phyloP scores from a whole-genome alignment of 64 coral and sea anemone genomes.

The Porites lutea region DNA sequence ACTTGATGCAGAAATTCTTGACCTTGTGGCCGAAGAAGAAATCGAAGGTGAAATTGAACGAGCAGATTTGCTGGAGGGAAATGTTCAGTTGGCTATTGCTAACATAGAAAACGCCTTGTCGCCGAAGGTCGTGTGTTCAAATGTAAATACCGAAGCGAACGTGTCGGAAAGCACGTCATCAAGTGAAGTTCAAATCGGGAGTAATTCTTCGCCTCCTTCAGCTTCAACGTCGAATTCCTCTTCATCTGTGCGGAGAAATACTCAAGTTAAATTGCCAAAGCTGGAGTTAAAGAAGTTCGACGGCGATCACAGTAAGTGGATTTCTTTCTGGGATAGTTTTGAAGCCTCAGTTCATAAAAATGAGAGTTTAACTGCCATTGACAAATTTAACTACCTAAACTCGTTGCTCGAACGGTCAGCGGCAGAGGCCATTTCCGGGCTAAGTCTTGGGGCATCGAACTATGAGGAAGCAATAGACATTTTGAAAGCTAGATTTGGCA shows the following conservation, averaged over 20 bases:
- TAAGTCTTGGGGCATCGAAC: slow-evolving; percentile 26
- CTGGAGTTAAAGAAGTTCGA: slow-evolving; percentile 42
- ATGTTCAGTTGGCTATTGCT: background rate
- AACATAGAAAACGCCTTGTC: background rate
- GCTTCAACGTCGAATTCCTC: background rate
- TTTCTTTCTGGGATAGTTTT: slow-evolving; percentile 74
- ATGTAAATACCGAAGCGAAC: background rate
- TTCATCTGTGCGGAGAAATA: background rate
- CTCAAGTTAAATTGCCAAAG: slow-evolving; percentile 66
- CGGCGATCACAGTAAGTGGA: slow-evolving; percentile 62
- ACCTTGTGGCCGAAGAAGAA: background rate
- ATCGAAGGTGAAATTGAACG: slow-evolving; percentile 31
- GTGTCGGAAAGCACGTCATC: background rate
- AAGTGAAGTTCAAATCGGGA: background rate
- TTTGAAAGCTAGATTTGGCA: slow-evolving; percentile 52
- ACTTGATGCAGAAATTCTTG: too few relatives aligned
- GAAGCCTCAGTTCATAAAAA: slow-evolving; percentile 67
- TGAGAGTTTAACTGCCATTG: slow-evolving; percentile 27
- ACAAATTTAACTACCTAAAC: slow-evolving; percentile 76
- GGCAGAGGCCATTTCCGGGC: slow-evolving; percentile 51
- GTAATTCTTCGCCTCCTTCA: background rate
- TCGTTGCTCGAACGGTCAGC: slow-evolving; percentile 33
- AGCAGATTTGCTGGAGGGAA: slow-evolving; percentile 2
- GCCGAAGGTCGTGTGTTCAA: too few relatives aligned
- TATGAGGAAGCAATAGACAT: slow-evolving; percentile 40